These are phyloP conservation scores for Luperina testacea DNA, from an alignment of 2,888 invertebrate genomes.

Conservation along the genomic window DNA sequence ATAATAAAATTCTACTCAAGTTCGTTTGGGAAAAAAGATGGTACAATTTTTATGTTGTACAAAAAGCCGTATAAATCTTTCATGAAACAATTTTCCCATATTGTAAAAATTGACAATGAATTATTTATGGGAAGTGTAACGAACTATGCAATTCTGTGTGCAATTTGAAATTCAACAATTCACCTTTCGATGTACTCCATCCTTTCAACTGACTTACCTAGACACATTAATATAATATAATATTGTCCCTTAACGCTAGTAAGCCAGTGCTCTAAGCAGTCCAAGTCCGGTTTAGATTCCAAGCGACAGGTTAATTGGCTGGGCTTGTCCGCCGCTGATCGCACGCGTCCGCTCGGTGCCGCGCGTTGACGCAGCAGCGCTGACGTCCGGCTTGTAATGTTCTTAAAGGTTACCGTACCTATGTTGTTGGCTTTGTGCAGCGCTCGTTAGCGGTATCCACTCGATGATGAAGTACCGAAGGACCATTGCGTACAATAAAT, in stretches of 20 bases:
- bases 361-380: constrained; percentile 7
- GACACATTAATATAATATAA: not conserved
- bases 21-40: constrained; percentile 2
- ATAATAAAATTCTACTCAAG: not conserved
- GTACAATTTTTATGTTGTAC: constrained; percentile 17
- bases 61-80: constrained; percentile 20
- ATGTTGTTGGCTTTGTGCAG: constrained; percentile 43
- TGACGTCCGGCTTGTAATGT: constrained; percentile 32
- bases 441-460: constrained; percentile 49
- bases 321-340: not conserved
- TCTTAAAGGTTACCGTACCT: not conserved
- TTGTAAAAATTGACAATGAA: constrained; percentile 38
- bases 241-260: not conserved
- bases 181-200: not conserved
- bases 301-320: not conserved
- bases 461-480: not conserved
- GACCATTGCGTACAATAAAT: not conserved
- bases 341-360: not conserved
- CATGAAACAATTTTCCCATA: constrained; percentile 38
- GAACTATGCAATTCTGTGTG: constrained; percentile 42
- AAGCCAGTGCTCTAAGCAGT: not conserved
- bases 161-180: constrained; percentile 14
- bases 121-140: constrained; percentile 50
- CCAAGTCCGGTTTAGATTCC: not conserved
- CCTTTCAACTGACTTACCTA: not conserved